Conservation (phyloP, 2,797 vertebrate genomes). For the Gymnoscopelus braueri region DNA sequence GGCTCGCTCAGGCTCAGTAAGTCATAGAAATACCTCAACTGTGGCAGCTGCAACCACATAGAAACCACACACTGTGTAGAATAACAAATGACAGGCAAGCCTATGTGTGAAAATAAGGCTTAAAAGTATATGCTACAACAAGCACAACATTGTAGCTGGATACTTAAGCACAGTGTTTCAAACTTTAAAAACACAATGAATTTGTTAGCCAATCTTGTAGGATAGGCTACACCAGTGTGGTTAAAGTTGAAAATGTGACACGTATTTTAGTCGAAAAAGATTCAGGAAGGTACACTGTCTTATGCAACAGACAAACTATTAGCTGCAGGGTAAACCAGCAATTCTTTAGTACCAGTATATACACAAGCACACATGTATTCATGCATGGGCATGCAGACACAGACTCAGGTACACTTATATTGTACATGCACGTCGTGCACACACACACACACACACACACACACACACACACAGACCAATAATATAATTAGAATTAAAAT, state of each 20-base stretch:
- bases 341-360: too few relatives aligned
- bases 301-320: too few relatives aligned
- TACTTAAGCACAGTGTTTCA: neutral
- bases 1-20: conserved; percentile 54
- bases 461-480: neutral
- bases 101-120: neutral
- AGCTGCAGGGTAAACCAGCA: too few relatives aligned
- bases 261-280: too few relatives aligned
- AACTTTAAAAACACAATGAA: neutral
- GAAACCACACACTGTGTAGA: conserved; percentile 1
- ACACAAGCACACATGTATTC: too few relatives aligned
- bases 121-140: neutral
- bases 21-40: conserved; percentile 7
- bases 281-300: too few relatives aligned
- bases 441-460: too few relatives aligned
- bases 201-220: neutral
- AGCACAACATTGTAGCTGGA: neutral
- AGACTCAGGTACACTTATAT: too few relatives aligned
- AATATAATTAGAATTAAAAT: neutral
- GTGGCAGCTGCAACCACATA: neutral
- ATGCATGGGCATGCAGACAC: too few relatives aligned
- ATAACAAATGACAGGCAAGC: conserved; percentile 13
- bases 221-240: too few relatives aligned
- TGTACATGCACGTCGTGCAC: too few relatives aligned
- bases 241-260: too few relatives aligned